Base-by-base conservation (phyloP, 2,888 invertebrate species). In the Oxycera nigricornis region DNA sequence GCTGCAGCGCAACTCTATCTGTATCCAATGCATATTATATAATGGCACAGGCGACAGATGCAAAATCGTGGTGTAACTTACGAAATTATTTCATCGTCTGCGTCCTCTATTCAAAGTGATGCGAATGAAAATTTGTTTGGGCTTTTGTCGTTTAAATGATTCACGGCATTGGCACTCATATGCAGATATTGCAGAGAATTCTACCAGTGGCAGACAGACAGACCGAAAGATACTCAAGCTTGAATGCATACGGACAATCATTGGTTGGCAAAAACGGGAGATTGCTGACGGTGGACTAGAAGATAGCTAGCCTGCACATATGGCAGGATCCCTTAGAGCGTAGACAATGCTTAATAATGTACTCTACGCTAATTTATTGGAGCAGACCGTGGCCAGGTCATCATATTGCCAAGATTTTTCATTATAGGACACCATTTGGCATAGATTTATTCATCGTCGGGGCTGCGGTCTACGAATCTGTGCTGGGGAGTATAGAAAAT, bases 341-440 rank as follows among this genome's bases (percentile, higher is more conserved):
- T 7, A 70, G 35, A 70, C 70, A 70, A 70, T 70, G 35, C 31
- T 55, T 52, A 55, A 55, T 70, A 70, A 52, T 70, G 55, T 26
- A 24, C n/a, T 70, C 31, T 14, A 52, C 55, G 55, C 22, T 70
- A 70, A 70, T 70, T 52, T 70, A 70, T 70, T 70, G 70, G 31
- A 70, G 31, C 22, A 70, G 31, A 30, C 55, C 70, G 55, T 52
- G 52, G 24, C 30, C 30, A 26, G 17, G n/a, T 30, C 9, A 11
- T 7, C 35, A 17, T n/a, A 17, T 39, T 31, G 55, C 70, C 70
- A 70, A 70, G 22, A 55, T 70, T 70, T 55, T 22, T 55, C 52
- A 70, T 30, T 52, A 70, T 70, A 70, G 70, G 70, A 35, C 70
- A 52, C 14, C 52, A 55, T 70, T 70, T 70, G 70, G 70, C 70